Conservation (phyloP, 2,113 vertebrate genomes). For the Chionodraco myersi region DNA sequence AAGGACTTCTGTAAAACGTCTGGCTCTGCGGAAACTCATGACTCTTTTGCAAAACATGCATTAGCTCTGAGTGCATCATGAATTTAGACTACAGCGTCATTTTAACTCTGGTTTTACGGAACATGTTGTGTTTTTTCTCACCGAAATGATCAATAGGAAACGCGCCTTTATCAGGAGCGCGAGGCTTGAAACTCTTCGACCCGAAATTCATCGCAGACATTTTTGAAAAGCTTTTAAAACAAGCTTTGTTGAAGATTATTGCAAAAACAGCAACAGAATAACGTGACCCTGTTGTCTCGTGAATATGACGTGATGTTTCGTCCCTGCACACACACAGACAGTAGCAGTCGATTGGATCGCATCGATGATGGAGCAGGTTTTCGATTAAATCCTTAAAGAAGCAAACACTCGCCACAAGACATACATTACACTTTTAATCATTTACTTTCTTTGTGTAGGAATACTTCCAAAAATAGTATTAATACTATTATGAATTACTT, state of each 20-base stretch:
- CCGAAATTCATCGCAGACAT: slow-evolving; percentile 98
- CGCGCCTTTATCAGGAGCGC: slow-evolving; percentile 92
- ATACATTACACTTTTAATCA: no score
- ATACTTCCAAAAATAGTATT: no score
- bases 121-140: slow-evolving; percentile 52
- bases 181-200: slow-evolving; percentile 89
- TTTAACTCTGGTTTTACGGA: no score
- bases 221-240: not conserved
- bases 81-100: not conserved
- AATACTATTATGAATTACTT: no score
- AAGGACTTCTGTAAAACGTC: not conserved
- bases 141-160: slow-evolving; percentile 96
- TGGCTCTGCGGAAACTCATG: not conserved
- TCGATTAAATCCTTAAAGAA: not conserved
- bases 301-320: slow-evolving; percentile 38
- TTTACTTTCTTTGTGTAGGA: no score
- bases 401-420: no score
- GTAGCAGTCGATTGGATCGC: slow-evolving; percentile 23
- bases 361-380: not conserved
- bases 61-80: not conserved
- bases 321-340: slow-evolving; percentile 12
- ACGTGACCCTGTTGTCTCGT: slow-evolving; percentile 12
- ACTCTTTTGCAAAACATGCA: not conserved
- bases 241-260: no score
- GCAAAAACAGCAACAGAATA: not conserved